Base-by-base conservation (phyloP, 2,888 invertebrate genomes). In the Philereme vetulata region DNA sequence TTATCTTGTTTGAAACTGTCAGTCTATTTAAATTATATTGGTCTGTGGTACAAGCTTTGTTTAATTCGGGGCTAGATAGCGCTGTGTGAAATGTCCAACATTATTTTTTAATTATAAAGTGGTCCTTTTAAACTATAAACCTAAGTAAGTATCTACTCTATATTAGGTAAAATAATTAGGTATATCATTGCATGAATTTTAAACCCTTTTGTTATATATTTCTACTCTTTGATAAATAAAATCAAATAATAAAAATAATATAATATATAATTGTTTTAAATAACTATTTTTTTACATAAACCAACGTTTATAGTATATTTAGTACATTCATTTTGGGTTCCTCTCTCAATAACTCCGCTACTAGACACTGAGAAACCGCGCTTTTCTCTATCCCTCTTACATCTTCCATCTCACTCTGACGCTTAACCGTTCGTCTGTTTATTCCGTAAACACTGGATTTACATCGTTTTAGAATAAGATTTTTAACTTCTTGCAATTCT, bases 401-500 rank as follows among this genome's bases (percentile, higher is more conserved):
- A 38, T 4, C 10, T 5, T 45, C 53, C 8, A 43, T 40, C 49
- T 49, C 53, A 5, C 50, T 53, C 2, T 65, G 68, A 0, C 55
- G 7, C 62, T 76, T 82, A 0, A 89, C 56, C 6, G 72, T 78
- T 34, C 67, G 77, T 51, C 88, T 80, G 34, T 70, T 82, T 4
- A 90, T 80, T 0, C 88, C 90, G 8, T 85, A 76, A 0, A 80
- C 70, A 57, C 84, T 88, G 0, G 90, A 87, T 0, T 72, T 72
- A 43, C 85, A 82, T 46, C 76, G 80, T 34, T 74, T 74, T 3
- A 85, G 61, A 9, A 91, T 85, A 53, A 90, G 71, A 34, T 86
- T 78, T 57, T 87, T 90, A 0, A 90, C 74, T 57, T 88, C 84
- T 5, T 81, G 70, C 50, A 91, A 72, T 47, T 87, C 85, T 0